These are phyloP conservation scores for Coronaproctus castanopsis DNA, from an alignment of 2,888 invertebrate genomes.

Conservation along the genomic window DNA sequence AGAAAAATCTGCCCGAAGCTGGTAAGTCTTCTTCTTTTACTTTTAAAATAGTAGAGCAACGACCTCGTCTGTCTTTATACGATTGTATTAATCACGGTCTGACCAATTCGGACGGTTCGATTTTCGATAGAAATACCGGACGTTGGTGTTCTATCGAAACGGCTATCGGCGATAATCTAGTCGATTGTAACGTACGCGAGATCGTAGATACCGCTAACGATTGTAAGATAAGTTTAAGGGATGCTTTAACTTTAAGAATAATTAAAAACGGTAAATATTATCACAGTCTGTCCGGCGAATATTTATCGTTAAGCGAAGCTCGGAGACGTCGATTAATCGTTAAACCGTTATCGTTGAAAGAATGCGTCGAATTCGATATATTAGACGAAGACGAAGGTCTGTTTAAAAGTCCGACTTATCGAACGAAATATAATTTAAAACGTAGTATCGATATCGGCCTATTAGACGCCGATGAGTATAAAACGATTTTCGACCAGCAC, in stretches of 20 bases:
- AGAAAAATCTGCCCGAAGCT: no score
- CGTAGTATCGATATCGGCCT: constrained; percentile 75
- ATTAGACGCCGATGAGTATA: constrained; percentile 59
- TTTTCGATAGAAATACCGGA: constrained; percentile 69
- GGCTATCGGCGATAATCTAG: constrained; percentile 55
- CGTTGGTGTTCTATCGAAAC: constrained; percentile 60
- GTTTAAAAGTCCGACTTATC: constrained; percentile 62
- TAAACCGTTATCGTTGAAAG: constrained; percentile 83
- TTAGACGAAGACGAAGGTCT: constrained; percentile 54
- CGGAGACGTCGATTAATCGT: constrained; percentile 55
- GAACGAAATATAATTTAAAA: constrained; percentile 50
- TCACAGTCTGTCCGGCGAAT: constrained; percentile 52
- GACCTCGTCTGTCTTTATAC: constrained; percentile 7
- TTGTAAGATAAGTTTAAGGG: constrained; percentile 55
- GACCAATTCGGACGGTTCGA: constrained; percentile 58
- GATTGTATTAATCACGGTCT: constrained; percentile 6
- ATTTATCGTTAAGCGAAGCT: constrained; percentile 61
- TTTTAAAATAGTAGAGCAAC: not conserved
- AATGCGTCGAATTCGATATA: constrained; percentile 53
- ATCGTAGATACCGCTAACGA: constrained; percentile 64
- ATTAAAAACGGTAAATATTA: constrained; percentile 59
- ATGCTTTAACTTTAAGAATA: constrained; percentile 50
- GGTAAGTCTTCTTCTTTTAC: not conserved
- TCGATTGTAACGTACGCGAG: constrained; percentile 60
- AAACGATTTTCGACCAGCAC: constrained; percentile 63